Base-by-base conservation (phyloP, 2,797 vertebrate species). In the Aldrovandia affinis region DNA sequence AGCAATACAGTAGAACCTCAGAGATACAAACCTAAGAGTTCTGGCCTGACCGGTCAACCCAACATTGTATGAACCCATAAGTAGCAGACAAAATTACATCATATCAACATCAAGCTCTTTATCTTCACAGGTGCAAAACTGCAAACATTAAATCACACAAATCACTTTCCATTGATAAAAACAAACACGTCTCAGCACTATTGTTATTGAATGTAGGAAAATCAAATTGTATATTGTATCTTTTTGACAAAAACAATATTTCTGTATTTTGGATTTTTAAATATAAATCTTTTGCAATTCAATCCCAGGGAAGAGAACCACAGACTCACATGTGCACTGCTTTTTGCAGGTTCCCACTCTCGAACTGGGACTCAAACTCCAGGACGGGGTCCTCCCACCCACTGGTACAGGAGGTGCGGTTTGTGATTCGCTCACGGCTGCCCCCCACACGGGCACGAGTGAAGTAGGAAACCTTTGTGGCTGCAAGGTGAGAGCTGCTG, bases 341-440 rank as follows among this genome's bases (percentile, higher is more conserved):
- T 88, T 96, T 97, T 88, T 97, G 97, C 80, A 99, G 97, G 90
- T 99, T 99, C 39, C 97, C 97, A 0, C 98, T 98, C 92, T 99
- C 97, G 78, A 99, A 99, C 79, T 97, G 95, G 0, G 98, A 98
- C 86, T 99, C 98, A 2, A 99, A 99, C 83, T 96, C 91, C n/a
- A 99, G 93, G 0, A 90, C 93, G 0, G 91, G 86, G 81, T 96
- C 90, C 65, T 95, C 93, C 10, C 92, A 92, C 42, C 88, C 86
- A 52, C 84, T 82, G 50, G 94, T 79, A 2, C 39, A 78, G 8
- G 84, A 84, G 0, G 89, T 85, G 0, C 91, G 84, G 0, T 82
- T 90, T 80, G 92, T 96, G 81, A 93, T 86, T 14, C 92, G 85
- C 0, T 93, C 95, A 0, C 83, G 92, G 82, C 94, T 93, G 7